phyloP scores from a whole-genome alignment of 2,797 vertebrate genomes.

The Parambassis ranga region DNA sequence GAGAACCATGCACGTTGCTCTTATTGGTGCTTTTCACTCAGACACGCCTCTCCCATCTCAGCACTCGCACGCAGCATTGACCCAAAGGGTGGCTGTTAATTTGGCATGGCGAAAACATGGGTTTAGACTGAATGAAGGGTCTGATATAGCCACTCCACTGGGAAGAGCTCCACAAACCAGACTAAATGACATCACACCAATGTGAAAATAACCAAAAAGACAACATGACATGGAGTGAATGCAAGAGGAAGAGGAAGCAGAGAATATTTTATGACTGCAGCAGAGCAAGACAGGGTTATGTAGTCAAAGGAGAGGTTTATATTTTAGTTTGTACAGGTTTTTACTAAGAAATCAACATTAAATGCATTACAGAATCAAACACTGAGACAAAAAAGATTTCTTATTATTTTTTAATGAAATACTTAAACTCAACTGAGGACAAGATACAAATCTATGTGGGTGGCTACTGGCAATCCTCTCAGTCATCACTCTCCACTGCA shows the following conservation, averaged over 20 bases:
- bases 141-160: constrained; percentile 25
- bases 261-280: too few species aligned
- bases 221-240: neutral
- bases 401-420: neutral
- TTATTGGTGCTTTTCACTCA: constrained; percentile 49
- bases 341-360: too few species aligned
- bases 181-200: constrained; percentile 13
- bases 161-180: constrained; percentile 6
- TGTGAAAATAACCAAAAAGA: constrained; percentile 24
- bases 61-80: constrained; percentile 56
- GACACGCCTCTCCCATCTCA: constrained; percentile 48
- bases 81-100: constrained; percentile 67
- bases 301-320: neutral
- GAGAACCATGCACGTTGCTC: constrained; percentile 54
- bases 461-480: constrained; percentile 46
- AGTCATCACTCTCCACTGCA: constrained; percentile 54
- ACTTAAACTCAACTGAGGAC: neutral
- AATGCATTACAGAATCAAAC: neutral
- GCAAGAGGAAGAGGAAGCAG: neutral
- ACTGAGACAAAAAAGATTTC: neutral
- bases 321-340: too few species aligned
- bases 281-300: too few species aligned
- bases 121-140: constrained; percentile 45
- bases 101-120: constrained; percentile 71
- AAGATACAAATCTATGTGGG: constrained; percentile 32